Evolutionary conservation across 2,888 invertebrate genomes (phyloP), one percentile per base, ranked within the genome.

Genomic region (Amphiduros pacificus): DNA sequence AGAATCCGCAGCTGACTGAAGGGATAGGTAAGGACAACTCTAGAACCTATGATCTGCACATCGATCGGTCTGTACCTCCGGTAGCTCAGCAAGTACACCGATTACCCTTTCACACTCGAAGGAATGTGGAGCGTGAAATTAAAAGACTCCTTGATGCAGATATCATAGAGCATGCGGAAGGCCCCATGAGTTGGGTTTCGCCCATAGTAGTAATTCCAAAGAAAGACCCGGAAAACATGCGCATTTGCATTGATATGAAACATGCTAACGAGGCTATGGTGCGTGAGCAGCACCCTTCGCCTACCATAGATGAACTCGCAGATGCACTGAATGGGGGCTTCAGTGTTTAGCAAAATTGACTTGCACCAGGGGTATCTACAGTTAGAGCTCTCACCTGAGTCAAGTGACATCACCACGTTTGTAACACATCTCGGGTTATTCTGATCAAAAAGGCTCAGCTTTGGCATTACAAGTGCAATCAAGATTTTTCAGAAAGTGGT

Each of bases 201-300:
- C 62, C 68, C 3, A 36, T 67, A 5, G 59, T 71, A 17, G 29
- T 59, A 1, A 61, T 66, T 1, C 63, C 64, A 11, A 70, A 69
- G 26, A 44, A 40, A 1, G 32, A 64, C 24, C 53, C 51, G 0
- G 66, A 70, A n/a, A 59, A n/a, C n/a, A 44, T 44, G 6, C 44
- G 44, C 5, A n/a, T 44, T n/a, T 44, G 44, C 67, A 14, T 27
- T 65, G 32, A 11, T 69, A 0, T 65, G 68, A 44, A 64, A 24
- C 29, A 41, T 28, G 65, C 69, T 9, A 69, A 69, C 44, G 6
- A 44, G 14, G 65, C 65, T 22, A 53, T 67, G 22, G 40, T 51
- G 17, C 24, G 67, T 1, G 62, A 62, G 41, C 22, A 58, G 31
- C 52, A 60, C 27, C 63, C 59, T 17, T 54, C 55, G 41, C 62